Evolutionary conservation across 2,888 invertebrate genomes (phyloP), one percentile per base, ranked within the genome.

Genomic region (Prostheceraeus crozeri): DNA sequence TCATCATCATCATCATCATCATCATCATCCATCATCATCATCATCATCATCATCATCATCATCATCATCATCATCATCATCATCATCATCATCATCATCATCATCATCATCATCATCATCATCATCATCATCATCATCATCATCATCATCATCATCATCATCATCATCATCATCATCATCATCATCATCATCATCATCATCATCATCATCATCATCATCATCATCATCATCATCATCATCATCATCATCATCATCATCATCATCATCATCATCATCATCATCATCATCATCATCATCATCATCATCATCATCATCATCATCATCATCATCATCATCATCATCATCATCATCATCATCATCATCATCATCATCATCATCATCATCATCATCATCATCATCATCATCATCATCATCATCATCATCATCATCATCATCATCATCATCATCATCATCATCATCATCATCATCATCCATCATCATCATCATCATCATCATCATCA

Each of bases 181-280:
- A 33, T n/a, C n/a, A n/a, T n/a, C n/a, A n/a, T n/a, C n/a, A n/a
- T n/a, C n/a, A n/a, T n/a, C n/a, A n/a, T n/a, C n/a, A n/a, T n/a
- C n/a, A n/a, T n/a, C n/a, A n/a, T n/a, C n/a, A n/a, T n/a, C n/a
- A n/a, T n/a, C n/a, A n/a, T n/a, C n/a, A n/a, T 54, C 10, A 36
- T 36, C 8, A 60, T 23, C 21, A 60, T 10, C 10, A 60, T 4
- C 51, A 56, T 56, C 51, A 60, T 59, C 48, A 45, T 60, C 57
- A 58, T 59, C 33, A 2, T 59, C 60, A 46, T 60, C 57, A 46
- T 60, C 57, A 27, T 58, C 60, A 33, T 60, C 57, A 58, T 60
- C 60, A 45, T 59, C 60, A 35, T 60, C 48, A 59, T 60, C 60
- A 60, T 59, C 57, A 59, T 48, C 57, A 60, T 60, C 60, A 58